These are phyloP conservation scores for Scaptomyza polygonia DNA, from an alignment of 2,888 invertebrate genomes.

Conservation along the genomic window DNA sequence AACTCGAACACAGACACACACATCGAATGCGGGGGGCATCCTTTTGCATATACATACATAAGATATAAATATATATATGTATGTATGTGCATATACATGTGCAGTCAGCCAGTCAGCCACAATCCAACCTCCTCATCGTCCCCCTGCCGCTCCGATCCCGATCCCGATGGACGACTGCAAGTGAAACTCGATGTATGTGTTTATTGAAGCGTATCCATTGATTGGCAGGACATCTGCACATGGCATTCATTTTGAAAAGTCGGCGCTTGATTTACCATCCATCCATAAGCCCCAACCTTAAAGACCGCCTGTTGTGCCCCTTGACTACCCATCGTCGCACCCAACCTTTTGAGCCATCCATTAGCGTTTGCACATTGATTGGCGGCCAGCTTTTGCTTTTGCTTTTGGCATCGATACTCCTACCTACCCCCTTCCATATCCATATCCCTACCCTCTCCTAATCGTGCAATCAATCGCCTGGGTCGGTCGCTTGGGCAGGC, in stretches of 20 bases:
- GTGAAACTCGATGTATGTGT: constrained; percentile 71
- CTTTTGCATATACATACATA: constrained; percentile 46
- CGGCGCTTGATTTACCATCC: constrained; percentile 42
- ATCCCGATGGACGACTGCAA: constrained; percentile 43
- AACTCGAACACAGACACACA: constrained; percentile 8
- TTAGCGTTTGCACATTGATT: constrained; percentile 51
- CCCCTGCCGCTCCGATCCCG: too few relatives aligned
- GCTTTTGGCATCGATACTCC: constrained; percentile 28
- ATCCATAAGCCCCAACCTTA: not conserved
- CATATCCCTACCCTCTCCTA: not conserved
- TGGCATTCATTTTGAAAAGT: constrained; percentile 81
- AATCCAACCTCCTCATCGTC: constrained; percentile 9
- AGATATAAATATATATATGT: not conserved
- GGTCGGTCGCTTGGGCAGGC: too few relatives aligned
- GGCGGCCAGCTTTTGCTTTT: constrained; percentile 53
- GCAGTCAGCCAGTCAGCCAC: constrained; percentile 54
- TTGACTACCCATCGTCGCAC: not conserved
- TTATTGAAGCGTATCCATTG: constrained; percentile 82
- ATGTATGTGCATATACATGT: constrained; percentile 17
- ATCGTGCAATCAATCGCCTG: too few relatives aligned
- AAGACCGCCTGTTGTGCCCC: not conserved
- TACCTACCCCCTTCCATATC: not conserved
- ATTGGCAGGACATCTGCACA: constrained; percentile 84
- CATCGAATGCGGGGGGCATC: constrained; percentile 22
- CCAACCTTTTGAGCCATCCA: constrained; percentile 5